A percentile compares a stretch with the other conserved stretches of the same genome.
phyloP scores from a whole-genome alignment of 2,888 invertebrate genomes.

The Papilio protenor region DNA sequence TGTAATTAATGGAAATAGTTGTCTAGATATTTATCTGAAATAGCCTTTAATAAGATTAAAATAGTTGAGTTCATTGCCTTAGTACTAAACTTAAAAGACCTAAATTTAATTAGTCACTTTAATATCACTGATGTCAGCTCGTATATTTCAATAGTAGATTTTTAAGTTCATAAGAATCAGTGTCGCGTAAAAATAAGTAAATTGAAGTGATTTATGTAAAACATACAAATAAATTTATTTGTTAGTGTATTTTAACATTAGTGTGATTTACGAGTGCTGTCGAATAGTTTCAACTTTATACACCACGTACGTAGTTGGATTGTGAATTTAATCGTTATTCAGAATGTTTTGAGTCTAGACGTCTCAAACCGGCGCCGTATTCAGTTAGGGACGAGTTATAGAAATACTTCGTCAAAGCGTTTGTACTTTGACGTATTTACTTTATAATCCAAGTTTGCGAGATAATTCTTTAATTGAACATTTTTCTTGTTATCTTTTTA shows the following conservation, averaged over 20 bases:
- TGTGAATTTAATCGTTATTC: constrained; percentile 36
- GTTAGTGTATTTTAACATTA: background rate
- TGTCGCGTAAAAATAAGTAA: background rate
- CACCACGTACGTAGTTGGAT: constrained; percentile 6
- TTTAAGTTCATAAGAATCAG: background rate
- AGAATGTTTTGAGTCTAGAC: constrained; percentile 43
- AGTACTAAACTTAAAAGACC: background rate
- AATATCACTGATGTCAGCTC: background rate
- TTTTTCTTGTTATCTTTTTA: background rate
- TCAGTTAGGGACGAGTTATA: constrained; percentile 23
- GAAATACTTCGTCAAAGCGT: constrained; percentile 19
- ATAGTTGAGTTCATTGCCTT: background rate
- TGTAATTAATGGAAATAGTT: constrained; percentile 5
- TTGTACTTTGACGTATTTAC: background rate
- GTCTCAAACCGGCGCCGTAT: constrained; percentile 39
- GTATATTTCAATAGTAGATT: background rate
- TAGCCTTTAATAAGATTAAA: constrained; percentile 1
- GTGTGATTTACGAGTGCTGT: constrained; percentile 18
- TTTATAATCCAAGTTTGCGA: background rate
- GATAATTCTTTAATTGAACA: background rate
- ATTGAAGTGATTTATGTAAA: background rate
- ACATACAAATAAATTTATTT: background rate
- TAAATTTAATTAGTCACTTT: background rate
- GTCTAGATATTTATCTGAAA: background rate
- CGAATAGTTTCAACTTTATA: constrained; percentile 21